Percentiles rank a stretch among this genome's conserved stretches.
phyloP scores from a whole-genome alignment of 2,113 vertebrate species.

The Apteryx mantelli region DNA sequence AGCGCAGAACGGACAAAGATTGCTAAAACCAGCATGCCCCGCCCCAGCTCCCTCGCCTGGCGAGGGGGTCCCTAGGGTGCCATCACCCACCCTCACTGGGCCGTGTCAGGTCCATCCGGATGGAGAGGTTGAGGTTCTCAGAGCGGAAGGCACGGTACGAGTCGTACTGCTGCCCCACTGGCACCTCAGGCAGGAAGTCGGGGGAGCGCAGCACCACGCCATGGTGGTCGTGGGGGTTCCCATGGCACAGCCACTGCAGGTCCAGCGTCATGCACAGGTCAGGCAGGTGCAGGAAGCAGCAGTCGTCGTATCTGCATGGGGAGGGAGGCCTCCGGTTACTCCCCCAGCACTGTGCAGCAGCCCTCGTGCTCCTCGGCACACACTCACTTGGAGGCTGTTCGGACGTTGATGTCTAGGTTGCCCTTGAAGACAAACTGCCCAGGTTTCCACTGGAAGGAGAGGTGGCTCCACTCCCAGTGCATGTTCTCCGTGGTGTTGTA shows the following conservation, averaged over 20 bases:
- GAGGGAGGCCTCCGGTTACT: neutral
- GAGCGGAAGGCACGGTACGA: conserved; percentile 97
- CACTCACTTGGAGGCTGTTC: conserved; percentile 96
- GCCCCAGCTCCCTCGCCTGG: accelerated
- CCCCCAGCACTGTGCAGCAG: neutral
- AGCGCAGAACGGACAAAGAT: neutral
- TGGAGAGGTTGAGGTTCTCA: conserved; percentile 94
- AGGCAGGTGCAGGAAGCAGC: conserved; percentile 95
- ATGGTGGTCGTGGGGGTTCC: conserved; percentile 95
- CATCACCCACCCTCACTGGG: conserved; percentile 76
- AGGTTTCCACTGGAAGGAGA: conserved; percentile 92
- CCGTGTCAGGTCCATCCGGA: conserved; percentile 93
- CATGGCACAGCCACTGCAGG: conserved; percentile 96
- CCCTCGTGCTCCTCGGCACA: accelerated
- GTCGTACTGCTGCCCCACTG: conserved; percentile 90
- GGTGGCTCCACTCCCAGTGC: conserved; percentile 97
- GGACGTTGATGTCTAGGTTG: conserved; percentile 93
- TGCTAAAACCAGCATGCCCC: neutral
- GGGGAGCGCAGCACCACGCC: conserved; percentile 89
- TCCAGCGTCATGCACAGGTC: conserved; percentile 94
- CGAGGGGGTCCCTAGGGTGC: accelerated
- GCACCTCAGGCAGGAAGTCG: conserved; percentile 87
- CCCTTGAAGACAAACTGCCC: conserved; percentile 95
- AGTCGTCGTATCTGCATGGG: conserved; percentile 91
- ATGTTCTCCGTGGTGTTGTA: conserved; percentile 98